Percentiles rank a stretch among this genome's conserved stretches.
Conservation (phyloP, 2,113 vertebrate species). For the Rhodinocichla rosea region DNA sequence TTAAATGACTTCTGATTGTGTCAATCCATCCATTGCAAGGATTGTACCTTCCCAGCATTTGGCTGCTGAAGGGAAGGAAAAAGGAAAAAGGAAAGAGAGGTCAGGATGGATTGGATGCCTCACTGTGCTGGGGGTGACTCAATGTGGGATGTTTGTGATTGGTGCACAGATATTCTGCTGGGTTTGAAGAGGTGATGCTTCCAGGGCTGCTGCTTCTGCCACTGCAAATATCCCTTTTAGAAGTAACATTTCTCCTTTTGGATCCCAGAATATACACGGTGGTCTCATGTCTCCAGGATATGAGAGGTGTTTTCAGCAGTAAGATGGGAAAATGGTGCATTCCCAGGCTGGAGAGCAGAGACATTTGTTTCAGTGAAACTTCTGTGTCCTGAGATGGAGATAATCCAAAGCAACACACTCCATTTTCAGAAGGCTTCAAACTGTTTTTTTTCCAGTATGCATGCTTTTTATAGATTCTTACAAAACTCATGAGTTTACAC, state of each 20-base stretch:
- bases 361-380: not conserved
- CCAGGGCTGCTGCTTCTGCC: not conserved
- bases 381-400: not conserved
- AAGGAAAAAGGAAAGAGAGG: too few species aligned
- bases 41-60: not conserved
- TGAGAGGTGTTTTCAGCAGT: not conserved
- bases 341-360: not conserved
- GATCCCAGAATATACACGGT: rapidly evolving
- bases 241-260: not conserved
- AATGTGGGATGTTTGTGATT: not conserved
- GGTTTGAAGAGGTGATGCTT: not conserved
- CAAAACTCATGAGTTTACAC: not conserved
- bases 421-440: not conserved
- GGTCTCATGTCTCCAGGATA: rapidly evolving
- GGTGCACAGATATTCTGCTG: not conserved
- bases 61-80: not conserved
- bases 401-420: not conserved
- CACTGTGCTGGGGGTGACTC: not conserved
- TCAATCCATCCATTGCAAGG: not conserved
- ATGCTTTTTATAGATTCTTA: not conserved
- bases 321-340: not conserved
- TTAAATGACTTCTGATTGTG: conserved; percentile 55
- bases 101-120: not conserved
- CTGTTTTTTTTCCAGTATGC: not conserved
- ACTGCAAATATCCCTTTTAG: not conserved